Conservation (phyloP, 2,113 vertebrate genomes). For the Phalacrocorax pelagicus region DNA sequence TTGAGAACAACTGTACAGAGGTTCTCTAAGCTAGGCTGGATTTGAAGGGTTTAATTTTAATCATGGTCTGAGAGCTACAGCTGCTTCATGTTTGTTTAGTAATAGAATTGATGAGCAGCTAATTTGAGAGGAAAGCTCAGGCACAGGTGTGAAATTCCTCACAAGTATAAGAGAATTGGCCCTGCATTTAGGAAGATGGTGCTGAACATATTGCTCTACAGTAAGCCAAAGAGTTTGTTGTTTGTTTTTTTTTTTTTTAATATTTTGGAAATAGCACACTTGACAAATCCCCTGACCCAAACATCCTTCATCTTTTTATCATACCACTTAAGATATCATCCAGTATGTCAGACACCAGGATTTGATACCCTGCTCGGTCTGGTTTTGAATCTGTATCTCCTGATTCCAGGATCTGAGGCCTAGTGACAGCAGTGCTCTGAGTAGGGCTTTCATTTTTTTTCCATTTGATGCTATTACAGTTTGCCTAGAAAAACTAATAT, state of each 20-base stretch:
- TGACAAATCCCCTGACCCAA: not conserved
- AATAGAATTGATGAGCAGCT: conserved; percentile 64
- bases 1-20: conserved; percentile 47
- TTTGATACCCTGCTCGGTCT: not conserved
- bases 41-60: conserved; percentile 68
- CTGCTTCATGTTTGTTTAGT: conserved; percentile 73
- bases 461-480: not conserved
- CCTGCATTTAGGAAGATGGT: not conserved
- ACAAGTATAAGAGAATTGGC: conserved; percentile 1
- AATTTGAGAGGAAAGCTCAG: conserved; percentile 55
- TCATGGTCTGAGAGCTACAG: conserved; percentile 42
- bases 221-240: not conserved
- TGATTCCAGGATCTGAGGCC: not conserved
- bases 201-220: not conserved
- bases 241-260: not conserved
- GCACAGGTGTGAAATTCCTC: conserved; percentile 59
- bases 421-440: not conserved
- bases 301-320: not conserved
- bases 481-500: not conserved
- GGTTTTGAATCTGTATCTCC: not conserved
- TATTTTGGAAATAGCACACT: not conserved
- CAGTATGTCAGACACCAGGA: not conserved
- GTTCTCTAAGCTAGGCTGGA: conserved; percentile 53
- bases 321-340: not conserved
- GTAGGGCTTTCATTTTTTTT: not conserved